Base-by-base conservation (phyloP, 2,888 invertebrate genomes). In the Ctenicera cuprea region DNA sequence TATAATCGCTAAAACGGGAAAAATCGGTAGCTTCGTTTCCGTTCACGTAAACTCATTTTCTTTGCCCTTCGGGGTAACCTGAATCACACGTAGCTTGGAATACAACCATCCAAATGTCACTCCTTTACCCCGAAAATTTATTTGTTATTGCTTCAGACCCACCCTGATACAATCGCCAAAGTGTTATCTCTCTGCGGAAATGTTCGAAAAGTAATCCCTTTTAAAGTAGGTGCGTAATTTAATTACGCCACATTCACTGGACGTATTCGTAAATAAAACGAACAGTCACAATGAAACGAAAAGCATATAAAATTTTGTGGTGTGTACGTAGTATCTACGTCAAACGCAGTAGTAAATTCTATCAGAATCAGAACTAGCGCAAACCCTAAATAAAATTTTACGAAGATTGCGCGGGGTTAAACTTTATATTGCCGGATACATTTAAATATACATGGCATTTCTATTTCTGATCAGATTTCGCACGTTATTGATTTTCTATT, bases 21-120 rank as follows among this genome's bases (percentile, higher is more conserved):
- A 54, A 54, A 26, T 54, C 30, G 54, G 54, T 54, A 33, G 30
- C 54, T 54, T 30, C 30, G 33, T 54, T 54, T 54, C 54, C 26
- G 54, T 54, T 54, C 54, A 54, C 54, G 30, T 54, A 54, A 54
- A 54, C 54, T 14, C 26, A 54, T 54, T 54, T 54, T 54, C 54
- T 7, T 54, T 54, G 7, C 33, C 33, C 54, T 33, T 54, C 30
- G 54, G 50, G 54, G 54, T 16, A 54, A 14, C 30, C 54, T 30
- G 54, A 54, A 54, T 54, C 54, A 26, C 54, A 30, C 30, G 54
- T 54, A 54, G 4, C 54, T 30, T 30, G 30, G 54, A 54, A 54
- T 54, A 54, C 33, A 26, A 30, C 54, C 26, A 54, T 54, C 33
- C 30, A 33, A 54, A 30, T 54, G 54, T 54, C 54, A 30, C 30